Evolutionary conservation across 35 echinoderm and acorn worm species (phyloP).

Genomic region (Ophioderma brevispina): DNA sequence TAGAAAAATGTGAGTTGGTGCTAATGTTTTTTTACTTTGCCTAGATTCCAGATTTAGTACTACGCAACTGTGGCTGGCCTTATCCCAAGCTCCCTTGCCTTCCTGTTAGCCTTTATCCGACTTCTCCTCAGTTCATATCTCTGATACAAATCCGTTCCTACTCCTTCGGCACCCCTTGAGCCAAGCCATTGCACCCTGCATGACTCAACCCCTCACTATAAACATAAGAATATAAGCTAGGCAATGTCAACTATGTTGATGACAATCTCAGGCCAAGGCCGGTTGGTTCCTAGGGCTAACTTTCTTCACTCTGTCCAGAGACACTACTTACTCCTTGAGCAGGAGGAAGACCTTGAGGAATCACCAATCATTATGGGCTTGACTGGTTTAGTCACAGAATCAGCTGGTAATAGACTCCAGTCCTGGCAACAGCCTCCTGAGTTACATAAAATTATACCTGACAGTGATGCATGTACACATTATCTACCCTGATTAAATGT

Average conservation of each 20-base stretch:
- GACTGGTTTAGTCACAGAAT: not conserved
- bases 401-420: not conserved
- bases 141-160: not conserved
- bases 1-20: no score
- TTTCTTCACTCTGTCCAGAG: no score
- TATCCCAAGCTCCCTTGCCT: not conserved
- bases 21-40: no score
- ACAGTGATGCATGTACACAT: no score
- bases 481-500: no score
- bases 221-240: not conserved
- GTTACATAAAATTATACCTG: no score
- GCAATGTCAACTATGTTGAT: not conserved
- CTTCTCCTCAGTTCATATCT: not conserved
- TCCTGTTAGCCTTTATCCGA: not conserved
- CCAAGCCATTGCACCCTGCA: not conserved
- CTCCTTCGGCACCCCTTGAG: not conserved
- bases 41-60: not conserved
- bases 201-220: no score
- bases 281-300: no score
- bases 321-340: not conserved
- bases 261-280: not conserved
- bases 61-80: not conserved
- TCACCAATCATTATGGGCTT: not conserved
- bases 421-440: no score
- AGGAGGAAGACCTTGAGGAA: slow-evolving; percentile 1